A percentile compares a stretch with the other conserved stretches of the same genome.
phyloP scores from a whole-genome alignment of 2,797 vertebrate genomes.

The Fratercula arctica region DNA sequence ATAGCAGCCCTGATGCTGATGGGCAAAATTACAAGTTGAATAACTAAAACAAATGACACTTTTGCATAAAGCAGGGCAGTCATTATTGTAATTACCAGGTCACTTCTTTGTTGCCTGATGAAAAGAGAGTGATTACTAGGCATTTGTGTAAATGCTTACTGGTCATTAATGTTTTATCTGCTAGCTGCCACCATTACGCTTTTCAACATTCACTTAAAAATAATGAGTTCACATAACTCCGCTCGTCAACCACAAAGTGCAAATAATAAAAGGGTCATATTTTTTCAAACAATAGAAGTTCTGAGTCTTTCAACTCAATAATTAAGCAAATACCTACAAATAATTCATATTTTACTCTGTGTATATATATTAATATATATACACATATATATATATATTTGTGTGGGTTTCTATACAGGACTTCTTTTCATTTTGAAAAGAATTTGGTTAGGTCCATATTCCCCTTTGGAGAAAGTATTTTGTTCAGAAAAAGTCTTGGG shows the following conservation, averaged over 20 bases:
- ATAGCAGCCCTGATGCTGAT: neutral
- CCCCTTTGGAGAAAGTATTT: neutral
- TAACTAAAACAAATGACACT: neutral
- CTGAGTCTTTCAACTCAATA: neutral
- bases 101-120: neutral
- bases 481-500: neutral
- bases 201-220: neutral
- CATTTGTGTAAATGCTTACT: neutral
- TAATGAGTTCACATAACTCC: neutral
- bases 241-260: neutral
- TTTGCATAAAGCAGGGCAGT: neutral
- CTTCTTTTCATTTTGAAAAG: neutral
- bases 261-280: neutral
- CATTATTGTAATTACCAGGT: neutral
- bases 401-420: neutral
- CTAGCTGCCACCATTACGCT: neutral
- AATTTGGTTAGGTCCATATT: neutral
- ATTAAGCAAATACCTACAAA: neutral
- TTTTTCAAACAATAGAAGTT: neutral
- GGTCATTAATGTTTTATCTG: neutral
- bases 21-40: neutral
- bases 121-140: neutral
- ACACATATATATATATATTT: neutral
- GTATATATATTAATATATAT: neutral
- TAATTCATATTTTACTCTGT: neutral